Base-by-base conservation (phyloP, 2,888 invertebrate species). In the Ornithoptera alexandrae region DNA sequence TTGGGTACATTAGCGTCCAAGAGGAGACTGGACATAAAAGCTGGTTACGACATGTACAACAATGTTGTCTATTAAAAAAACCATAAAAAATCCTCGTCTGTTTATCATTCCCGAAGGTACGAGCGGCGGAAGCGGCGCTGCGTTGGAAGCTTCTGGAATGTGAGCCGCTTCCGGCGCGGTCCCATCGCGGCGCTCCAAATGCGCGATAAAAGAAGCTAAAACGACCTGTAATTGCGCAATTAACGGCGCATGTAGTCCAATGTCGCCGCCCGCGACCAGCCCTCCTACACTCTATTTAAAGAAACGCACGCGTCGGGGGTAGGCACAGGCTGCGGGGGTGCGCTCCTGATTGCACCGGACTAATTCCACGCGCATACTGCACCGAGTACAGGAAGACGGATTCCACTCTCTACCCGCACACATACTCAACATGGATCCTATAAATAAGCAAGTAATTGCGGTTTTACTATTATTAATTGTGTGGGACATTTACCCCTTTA, bases 91-190 rank as follows among this genome's bases (percentile, higher is more conserved):
- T 59, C 61, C 36, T 20, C 36, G 64, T 60, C 68, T 65, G 64
- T 69, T 69, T 65, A 65, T 69, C 69, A 68, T 65, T 65, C 69
- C 61, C 60, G 53, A 61, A 69, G 65, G 69, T 61, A 61, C 56
- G 60, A 56, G 39, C 69, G 69, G 56, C 69, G 69, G 69, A 69
- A 69, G 61, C 69, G 64, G 50, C 57, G 56, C 39, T 30, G 42
- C 58, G 30, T 59, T 53, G 65, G 65, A 69, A 53, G 65, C 65
- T 36, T 10, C 39, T 20, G 65, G 69, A 61, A 69, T 69, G 69
- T 56, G 61, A 53, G 18, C 20, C 42, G 56, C 65, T 69, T 69
- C 69, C 69, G 69, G 50, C 61, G 65, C 64, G 50, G 20, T 59
- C 65, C 20, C 65, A 46, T 36, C 58, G 22, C 63, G 8, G 53